phyloP scores from a whole-genome alignment of 2,113 vertebrate species.

The Coturnix japonica region DNA sequence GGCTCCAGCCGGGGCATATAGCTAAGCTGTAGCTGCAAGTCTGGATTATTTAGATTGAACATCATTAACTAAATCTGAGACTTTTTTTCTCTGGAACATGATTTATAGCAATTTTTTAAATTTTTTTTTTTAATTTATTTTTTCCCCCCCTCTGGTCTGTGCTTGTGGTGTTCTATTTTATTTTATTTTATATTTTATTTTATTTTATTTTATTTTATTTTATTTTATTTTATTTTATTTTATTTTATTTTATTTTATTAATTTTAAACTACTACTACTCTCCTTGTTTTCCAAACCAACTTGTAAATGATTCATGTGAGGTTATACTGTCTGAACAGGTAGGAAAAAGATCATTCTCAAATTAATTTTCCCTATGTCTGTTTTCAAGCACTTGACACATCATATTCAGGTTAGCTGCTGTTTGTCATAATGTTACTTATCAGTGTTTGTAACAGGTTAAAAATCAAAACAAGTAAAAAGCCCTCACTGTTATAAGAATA shows the following conservation, averaged over 20 bases:
- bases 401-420: neutral
- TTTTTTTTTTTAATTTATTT: neutral
- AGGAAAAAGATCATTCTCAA: neutral
- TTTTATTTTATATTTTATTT: neutral
- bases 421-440: neutral
- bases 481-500: neutral
- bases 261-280: neutral
- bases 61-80: neutral
- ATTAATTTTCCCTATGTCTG: neutral
- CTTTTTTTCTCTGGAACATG: neutral
- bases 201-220: neutral
- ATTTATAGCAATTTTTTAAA: neutral
- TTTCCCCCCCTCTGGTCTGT: neutral
- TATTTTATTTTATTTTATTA: no score
- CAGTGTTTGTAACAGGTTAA: neutral
- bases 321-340: neutral
- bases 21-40: neutral
- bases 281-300: neutral
- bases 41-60: neutral
- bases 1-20: neutral
- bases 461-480: neutral
- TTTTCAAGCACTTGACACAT: neutral
- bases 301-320: neutral
- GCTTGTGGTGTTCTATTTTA: neutral
- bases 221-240: neutral